Evolutionary conservation across 2,113 vertebrate genomes (phyloP), one percentile per base, ranked within the genome.

Genomic region (Edolisoma coerulescens): DNA sequence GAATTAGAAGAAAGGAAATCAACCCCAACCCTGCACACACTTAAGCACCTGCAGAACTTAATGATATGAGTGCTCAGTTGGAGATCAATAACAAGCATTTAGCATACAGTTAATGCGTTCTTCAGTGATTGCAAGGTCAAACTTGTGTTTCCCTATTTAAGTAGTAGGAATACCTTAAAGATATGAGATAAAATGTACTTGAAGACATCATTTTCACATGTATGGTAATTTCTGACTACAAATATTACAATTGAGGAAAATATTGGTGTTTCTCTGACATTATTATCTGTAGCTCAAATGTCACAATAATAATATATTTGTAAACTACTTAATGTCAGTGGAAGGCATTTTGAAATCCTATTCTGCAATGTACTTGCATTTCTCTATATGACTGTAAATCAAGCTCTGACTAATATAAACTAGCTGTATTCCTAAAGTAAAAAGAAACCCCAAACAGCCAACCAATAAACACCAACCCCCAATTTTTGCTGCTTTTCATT

Each of bases 61-160:
- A 91, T 81, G 33, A 91, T 91, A 26, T 75, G 64, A 89, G 56
- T 70, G 71, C 91, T 71, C 87, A 54, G 81, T 22, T 74, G 64
- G 91, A 94, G 60, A 96, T 94, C 84, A 78, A 57, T 91, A 91
- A 47, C 49, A 93, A 91, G n/a, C 8, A 45, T 88, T 94, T 90
- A 87, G 41, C 67, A 53, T 30, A 57, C 45, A 49, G 56, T 64
- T 53, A 91, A 82, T 18, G 27, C 21, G 49, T 79, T 84, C 78
- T 87, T 68, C 75, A 76, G 61, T 85, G 85, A 97, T 60, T 97
- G 78, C 94, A 94, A 94, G 90, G 92, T 96, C 92, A 95, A 73
- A 91, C 6, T 75, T 10, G 1, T 1, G 1, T 75, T 50, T 81
- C 52, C 16, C 13, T 78, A 44, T 59, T 33, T 59, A 27, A 8